Base-by-base conservation (phyloP, 2,113 vertebrate genomes). In the Cheirogaleus medius region DNA sequence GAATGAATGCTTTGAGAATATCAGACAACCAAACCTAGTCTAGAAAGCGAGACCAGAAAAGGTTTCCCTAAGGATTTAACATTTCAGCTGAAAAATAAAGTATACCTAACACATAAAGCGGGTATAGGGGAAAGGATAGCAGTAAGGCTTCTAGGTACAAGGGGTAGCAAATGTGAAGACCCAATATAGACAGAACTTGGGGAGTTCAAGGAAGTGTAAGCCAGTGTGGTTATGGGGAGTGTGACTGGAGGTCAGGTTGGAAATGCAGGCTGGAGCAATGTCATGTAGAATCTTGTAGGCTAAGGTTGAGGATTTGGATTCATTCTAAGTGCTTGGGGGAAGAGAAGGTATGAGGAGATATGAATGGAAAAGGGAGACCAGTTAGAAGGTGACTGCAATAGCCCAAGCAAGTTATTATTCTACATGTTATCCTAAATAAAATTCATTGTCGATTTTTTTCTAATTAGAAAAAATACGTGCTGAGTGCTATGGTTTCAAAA, bases 291-390 rank as follows among this genome's bases (percentile, higher is more conserved):
- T 21, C 15, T 85, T 87, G 49, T 25, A 88, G 37, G 44, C 54
- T 68, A 29, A 94, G 9, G 8, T 78, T 83, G 52, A 18, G 52
- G 86, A 91, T 87, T 66, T 64, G 29, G 20, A 83, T 56, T 90
- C 93, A 60, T 95, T 76, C 32, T 91, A 78, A 88, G 42, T 88
- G 18, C 13, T 94, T 78, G n/a, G 47, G 21, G 23, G 23, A 96
- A 94, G 47, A 91, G 47, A 81, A 27, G 63, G 2, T 56, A 54
- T 69, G 60, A 60, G 54, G 78, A 91, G 47, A 44, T 37, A 88
- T 89, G 32, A 91, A 77, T 52, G 39, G 23, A 78, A 88, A 81
- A 85, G 10, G 15, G 7, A 90, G n/a, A 91, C 6, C 10, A 73
- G n/a, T 68, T 94, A 63, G 60, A 42, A 82, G 42, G 21, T 73